Conservation (phyloP, 2,888 invertebrate species). For the Nectonema munidae region DNA sequence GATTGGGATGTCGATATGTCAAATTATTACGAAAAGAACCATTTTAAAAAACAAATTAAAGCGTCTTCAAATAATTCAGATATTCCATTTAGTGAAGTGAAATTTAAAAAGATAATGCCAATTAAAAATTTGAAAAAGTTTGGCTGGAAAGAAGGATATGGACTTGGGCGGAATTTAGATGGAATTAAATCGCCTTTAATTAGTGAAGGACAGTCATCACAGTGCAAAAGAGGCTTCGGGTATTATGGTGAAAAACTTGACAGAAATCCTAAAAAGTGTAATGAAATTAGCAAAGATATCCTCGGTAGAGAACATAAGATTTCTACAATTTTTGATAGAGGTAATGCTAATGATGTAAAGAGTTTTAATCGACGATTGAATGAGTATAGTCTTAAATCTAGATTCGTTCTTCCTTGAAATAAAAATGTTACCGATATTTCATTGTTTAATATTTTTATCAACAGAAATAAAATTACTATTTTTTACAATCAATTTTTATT, state of each 20-base stretch:
- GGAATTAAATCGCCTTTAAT: conserved; percentile 21
- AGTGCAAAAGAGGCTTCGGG: conserved; percentile 18
- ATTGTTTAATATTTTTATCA: too few species aligned
- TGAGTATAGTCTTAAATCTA: too few species aligned
- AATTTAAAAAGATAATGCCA: too few species aligned
- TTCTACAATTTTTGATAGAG: conserved; percentile 16
- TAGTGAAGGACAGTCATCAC: conserved; percentile 17
- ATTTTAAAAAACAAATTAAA: background rate
- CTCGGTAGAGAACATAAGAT: conserved; percentile 15
- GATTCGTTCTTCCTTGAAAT: too few species aligned
- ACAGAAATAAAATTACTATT: too few species aligned
- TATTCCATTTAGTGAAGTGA: too few species aligned
- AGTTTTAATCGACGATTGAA: too few species aligned
- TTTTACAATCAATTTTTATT: too few species aligned
- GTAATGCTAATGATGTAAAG: too few species aligned
- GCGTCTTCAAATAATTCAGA: conserved; percentile 17
- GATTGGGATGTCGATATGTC: conserved; percentile 31
- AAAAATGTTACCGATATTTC: too few species aligned
- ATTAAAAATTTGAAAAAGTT: conserved; percentile 26
- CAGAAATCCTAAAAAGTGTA: too few species aligned
- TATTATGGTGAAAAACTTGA: conserved; percentile 18
- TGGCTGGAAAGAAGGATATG: conserved; percentile 28
- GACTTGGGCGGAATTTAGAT: conserved; percentile 24
- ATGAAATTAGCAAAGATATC: too few species aligned
- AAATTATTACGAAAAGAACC: conserved; percentile 24